phyloP scores from a whole-genome alignment of 2,797 vertebrate species.

The Chrysocyon brachyurus region DNA sequence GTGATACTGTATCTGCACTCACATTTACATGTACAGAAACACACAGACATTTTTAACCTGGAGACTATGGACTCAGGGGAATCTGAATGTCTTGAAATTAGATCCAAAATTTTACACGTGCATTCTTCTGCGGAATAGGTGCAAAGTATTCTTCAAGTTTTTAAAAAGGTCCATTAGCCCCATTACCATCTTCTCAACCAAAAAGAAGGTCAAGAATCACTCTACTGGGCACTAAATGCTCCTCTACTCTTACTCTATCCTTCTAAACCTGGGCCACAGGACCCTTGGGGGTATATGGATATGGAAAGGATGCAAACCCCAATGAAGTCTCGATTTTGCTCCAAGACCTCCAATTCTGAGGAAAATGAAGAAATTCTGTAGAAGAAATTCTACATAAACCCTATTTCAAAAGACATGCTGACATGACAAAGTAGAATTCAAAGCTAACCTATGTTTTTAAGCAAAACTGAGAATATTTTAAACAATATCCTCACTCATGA shows the following conservation, averaged over 20 bases:
- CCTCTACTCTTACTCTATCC: not conserved
- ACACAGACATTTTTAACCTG: not conserved
- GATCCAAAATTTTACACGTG: not conserved
- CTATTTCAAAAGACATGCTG: slow-evolving; percentile 1
- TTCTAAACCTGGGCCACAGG: not conserved
- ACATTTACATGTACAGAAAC: not conserved
- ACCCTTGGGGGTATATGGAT: not conserved
- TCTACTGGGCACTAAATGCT: not conserved
- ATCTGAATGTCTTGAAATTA: not conserved
- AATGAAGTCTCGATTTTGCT: not conserved
- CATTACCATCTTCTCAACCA: no score
- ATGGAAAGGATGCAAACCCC: not conserved
- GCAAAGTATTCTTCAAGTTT: slow-evolving; percentile 45
- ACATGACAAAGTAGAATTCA: slow-evolving; percentile 24
- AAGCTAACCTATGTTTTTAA: slow-evolving; percentile 8
- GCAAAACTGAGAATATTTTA: not conserved
- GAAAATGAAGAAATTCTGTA: slow-evolving; percentile 14
- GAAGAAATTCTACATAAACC: slow-evolving; percentile 1
- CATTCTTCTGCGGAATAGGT: not conserved
- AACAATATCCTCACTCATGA: not conserved
- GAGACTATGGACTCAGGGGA: not conserved
- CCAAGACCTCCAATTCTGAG: not conserved
- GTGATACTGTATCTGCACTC: slow-evolving; percentile 18
- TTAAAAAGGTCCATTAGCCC: not conserved
- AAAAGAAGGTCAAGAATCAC: not conserved